A percentile compares a stretch with the other conserved stretches of the same genome.
Conservation (phyloP, 1,140 invertebrate genomes). For the Trypoxylus dichotomus region DNA sequence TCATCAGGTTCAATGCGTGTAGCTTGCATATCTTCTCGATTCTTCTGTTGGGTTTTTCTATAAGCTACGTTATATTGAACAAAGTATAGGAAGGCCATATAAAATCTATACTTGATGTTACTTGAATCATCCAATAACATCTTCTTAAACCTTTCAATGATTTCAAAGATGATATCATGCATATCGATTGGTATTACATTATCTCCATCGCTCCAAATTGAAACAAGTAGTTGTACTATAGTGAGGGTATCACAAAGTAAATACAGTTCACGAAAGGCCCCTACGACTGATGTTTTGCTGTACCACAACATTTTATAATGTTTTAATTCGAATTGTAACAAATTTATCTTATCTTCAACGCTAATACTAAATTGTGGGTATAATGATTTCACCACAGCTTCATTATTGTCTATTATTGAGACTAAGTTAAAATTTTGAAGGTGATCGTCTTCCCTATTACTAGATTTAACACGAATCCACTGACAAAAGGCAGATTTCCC, state of each 20-base stretch:
- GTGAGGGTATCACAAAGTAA: neutral
- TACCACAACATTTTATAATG: constrained; percentile 27
- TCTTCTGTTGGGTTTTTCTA: neutral
- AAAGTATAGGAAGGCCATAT: constrained; percentile 6
- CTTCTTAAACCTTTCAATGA: neutral
- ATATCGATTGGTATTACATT: neutral
- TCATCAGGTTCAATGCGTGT: neutral
- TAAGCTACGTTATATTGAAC: constrained; percentile 8
- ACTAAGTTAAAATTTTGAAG: neutral
- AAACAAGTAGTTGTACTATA: neutral
- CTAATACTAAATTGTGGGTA: constrained; percentile 1
- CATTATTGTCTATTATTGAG: constrained; percentile 9
- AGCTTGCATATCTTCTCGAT: neutral
- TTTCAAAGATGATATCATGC: neutral
- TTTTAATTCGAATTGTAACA: constrained; percentile 29
- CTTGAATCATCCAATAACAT: neutral
- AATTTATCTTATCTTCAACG: neutral
- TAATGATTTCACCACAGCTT: neutral
- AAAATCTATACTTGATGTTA: neutral
- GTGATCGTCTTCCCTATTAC: neutral
- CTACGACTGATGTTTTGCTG: constrained; percentile 10
- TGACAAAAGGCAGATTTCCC: neutral
- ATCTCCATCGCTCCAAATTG: neutral
- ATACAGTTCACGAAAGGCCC: constrained; percentile 22
- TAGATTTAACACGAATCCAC: constrained; percentile 26